phyloP scores from a whole-genome alignment of 2,113 vertebrate species.

The Spermophilus dauricus region DNA sequence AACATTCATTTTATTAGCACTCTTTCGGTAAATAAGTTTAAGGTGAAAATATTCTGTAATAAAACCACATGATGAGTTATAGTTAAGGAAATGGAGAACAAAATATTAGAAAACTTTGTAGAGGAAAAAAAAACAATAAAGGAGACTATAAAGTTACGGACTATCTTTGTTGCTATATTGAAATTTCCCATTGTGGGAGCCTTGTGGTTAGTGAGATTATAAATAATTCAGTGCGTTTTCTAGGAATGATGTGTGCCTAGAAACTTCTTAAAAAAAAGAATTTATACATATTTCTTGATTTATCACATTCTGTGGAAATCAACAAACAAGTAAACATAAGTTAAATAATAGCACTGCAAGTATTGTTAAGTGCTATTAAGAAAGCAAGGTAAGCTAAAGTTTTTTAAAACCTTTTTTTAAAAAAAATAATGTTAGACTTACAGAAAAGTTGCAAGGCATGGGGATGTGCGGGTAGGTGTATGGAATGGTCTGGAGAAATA shows the following conservation, averaged over 20 bases:
- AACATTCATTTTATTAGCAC: slow-evolving; percentile 37
- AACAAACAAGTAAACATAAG: not conserved
- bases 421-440: too few species aligned
- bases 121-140: not conserved
- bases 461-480: not conserved
- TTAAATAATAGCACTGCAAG: slow-evolving; percentile 8
- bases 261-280: slow-evolving; percentile 13
- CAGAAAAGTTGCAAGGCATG: too few species aligned
- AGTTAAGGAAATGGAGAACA: not conserved
- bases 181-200: slow-evolving; percentile 17
- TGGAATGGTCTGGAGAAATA: not conserved
- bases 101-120: not conserved
- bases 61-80: not conserved
- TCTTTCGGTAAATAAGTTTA: slow-evolving; percentile 25
- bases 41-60: slow-evolving; percentile 37
- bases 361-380: not conserved
- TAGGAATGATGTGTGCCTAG: not conserved
- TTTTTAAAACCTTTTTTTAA: too few species aligned
- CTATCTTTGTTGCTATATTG: slow-evolving; percentile 7
- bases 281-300: slow-evolving; percentile 6
- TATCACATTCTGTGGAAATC: not conserved
- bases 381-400: not conserved
- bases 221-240: slow-evolving; percentile 1
- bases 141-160: not conserved
- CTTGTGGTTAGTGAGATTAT: not conserved